A percentile compares a stretch with the other conserved stretches of the same genome.
These are phyloP conservation scores for Drosophila nigromelanica DNA, from an alignment of 1,140 invertebrate species.

Conservation along the genomic window DNA sequence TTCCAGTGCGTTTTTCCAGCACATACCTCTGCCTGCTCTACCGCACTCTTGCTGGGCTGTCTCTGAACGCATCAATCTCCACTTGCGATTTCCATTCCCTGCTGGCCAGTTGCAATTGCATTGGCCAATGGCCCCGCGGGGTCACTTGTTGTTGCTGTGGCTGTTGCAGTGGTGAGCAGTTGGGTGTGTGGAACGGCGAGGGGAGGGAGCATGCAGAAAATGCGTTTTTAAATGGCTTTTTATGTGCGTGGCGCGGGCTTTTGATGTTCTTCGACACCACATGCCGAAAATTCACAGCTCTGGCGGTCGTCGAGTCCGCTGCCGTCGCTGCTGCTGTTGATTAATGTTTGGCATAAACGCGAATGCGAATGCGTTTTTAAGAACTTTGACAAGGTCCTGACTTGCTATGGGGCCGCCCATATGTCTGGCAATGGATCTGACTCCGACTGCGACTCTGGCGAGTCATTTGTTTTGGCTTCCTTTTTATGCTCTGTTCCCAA, in stretches of 20 bases:
- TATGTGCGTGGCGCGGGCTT: constrained; percentile 77
- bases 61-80: constrained; percentile 78
- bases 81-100: constrained; percentile 5
- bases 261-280: constrained; percentile 72
- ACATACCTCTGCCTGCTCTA: neutral
- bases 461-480: constrained; percentile 59
- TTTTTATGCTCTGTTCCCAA: neutral
- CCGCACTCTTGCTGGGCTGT: constrained; percentile 54
- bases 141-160: constrained; percentile 28
- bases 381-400: constrained; percentile 81
- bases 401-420: constrained; percentile 58
- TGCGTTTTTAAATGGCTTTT: constrained; percentile 83
- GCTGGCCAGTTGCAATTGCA: constrained; percentile 45
- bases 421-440: constrained; percentile 40
- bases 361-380: constrained; percentile 72
- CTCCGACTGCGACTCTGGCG: constrained; percentile 7
- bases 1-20: constrained; percentile 13
- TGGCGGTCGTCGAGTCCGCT: constrained; percentile 42
- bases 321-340: constrained; percentile 50
- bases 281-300: constrained; percentile 79
- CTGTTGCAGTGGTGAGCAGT: too few species aligned
- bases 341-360: constrained; percentile 80
- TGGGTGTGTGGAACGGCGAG: too few species aligned
- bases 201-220: constrained; percentile 62
- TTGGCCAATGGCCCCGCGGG: constrained; percentile 44